Conservation (phyloP, 2,113 vertebrate genomes). For the Charadrius vociferus region DNA sequence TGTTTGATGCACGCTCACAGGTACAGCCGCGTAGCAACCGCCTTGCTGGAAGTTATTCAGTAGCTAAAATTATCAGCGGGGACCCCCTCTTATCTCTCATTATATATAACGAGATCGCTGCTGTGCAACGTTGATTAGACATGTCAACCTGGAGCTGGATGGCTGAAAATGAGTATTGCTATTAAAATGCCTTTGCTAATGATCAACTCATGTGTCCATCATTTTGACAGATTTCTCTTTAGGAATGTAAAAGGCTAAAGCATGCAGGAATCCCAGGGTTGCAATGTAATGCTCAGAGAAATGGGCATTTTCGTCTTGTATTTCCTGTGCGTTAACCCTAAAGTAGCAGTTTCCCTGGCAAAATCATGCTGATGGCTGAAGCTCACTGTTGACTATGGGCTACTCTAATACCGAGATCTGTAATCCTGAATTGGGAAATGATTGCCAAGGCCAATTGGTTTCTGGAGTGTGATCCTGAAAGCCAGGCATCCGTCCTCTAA, state of each 20-base stretch:
- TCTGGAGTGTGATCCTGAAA: neutral
- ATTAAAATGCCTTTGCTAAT: slow-evolving; percentile 62
- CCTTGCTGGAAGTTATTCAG: neutral
- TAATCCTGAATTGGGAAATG: neutral
- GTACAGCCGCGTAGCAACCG: neutral
- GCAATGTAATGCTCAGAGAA: neutral
- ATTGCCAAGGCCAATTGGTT: neutral
- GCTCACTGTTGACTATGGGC: neutral
- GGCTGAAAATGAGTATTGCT: slow-evolving; percentile 26
- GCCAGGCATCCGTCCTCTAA: neutral
- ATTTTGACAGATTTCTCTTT: slow-evolving; percentile 57
- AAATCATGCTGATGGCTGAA: neutral
- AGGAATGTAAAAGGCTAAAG: slow-evolving; percentile 17
- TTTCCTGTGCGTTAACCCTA: slow-evolving; percentile 34
- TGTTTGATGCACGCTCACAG: neutral
- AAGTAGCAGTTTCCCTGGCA: neutral
- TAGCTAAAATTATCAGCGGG: slow-evolving; percentile 12
- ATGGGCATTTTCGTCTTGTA: neutral
- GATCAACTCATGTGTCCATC: slow-evolving; percentile 9
- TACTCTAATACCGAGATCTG: neutral
- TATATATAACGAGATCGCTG: slow-evolving; percentile 5
- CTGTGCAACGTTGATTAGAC: slow-evolving; percentile 51
- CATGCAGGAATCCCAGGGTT: neutral
- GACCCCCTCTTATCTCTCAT: neutral
- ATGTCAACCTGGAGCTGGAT: slow-evolving; percentile 20